Conservation (phyloP, 2,888 invertebrate species). For the Trissolcus japonicus region DNA sequence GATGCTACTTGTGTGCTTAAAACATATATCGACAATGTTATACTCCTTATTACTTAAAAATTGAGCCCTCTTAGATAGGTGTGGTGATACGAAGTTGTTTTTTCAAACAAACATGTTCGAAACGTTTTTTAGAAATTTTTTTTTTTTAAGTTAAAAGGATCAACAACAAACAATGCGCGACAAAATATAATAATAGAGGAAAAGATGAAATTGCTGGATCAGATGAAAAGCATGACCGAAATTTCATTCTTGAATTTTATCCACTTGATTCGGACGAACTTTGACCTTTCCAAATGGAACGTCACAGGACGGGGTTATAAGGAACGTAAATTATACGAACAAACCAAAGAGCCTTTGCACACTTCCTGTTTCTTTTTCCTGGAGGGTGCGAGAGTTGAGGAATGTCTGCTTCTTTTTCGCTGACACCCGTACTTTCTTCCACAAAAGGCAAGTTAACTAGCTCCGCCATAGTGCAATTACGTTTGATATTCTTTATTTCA, state of each 20-base stretch:
- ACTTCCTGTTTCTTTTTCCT: conserved; percentile 17
- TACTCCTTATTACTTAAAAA: no score
- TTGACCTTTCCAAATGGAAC: conserved; percentile 11
- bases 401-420: conserved; percentile 4
- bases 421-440: conserved; percentile 16
- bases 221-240: background rate
- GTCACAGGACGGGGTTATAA: conserved; percentile 5
- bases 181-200: background rate
- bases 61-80: no score
- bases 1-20: conserved; percentile 5
- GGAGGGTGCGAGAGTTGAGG: conserved; percentile 10
- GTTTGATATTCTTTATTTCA: background rate
- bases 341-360: conserved; percentile 19
- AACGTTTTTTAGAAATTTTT: background rate
- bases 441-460: conserved; percentile 9
- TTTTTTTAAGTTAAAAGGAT: no score
- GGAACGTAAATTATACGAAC: conserved; percentile 21
- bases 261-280: background rate
- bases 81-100: no score
- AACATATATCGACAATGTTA: background rate
- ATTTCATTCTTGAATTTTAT: conserved; percentile 5
- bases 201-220: background rate
- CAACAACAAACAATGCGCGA: no score
- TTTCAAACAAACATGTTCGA: background rate
- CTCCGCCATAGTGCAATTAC: background rate